Percentiles rank a stretch among this genome's conserved stretches.
These are phyloP conservation scores for Lissonota sp. DNA, from an alignment of 2,888 invertebrate genomes.

Conservation along the genomic window DNA sequence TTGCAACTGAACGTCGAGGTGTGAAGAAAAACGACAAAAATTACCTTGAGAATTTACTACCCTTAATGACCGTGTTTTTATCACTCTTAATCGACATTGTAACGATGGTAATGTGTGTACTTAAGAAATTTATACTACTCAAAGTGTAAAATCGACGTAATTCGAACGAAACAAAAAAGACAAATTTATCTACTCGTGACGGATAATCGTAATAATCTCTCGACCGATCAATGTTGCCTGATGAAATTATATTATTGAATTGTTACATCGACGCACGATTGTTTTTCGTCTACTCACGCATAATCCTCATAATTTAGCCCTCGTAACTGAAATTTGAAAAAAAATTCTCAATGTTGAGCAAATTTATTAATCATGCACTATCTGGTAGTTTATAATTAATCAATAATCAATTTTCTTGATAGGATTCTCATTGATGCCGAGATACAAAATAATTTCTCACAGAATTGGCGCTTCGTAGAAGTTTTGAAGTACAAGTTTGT, in stretches of 20 bases:
- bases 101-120: conserved; percentile 46
- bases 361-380: no score
- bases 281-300: conserved; percentile 23
- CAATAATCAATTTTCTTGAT: no score
- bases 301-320: no score
- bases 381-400: no score
- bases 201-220: conserved; percentile 39
- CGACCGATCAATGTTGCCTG: conserved; percentile 63
- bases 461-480: no score
- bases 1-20: conserved; percentile 8
- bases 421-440: no score
- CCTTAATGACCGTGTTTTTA: conserved; percentile 32
- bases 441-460: no score
- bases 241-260: conserved; percentile 64
- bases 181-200: conserved; percentile 46
- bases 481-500: no score
- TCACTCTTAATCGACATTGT: conserved; percentile 20
- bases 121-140: conserved; percentile 59
- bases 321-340: no score
- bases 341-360: no score
- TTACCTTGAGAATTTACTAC: conserved; percentile 10
- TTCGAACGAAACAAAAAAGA: no score
- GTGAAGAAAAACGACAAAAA: not conserved
- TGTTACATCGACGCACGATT: conserved; percentile 39
- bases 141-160: conserved; percentile 49